These are phyloP conservation scores for Argyra leucocephala DNA, from an alignment of 2,888 invertebrate genomes.

Conservation along the genomic window DNA sequence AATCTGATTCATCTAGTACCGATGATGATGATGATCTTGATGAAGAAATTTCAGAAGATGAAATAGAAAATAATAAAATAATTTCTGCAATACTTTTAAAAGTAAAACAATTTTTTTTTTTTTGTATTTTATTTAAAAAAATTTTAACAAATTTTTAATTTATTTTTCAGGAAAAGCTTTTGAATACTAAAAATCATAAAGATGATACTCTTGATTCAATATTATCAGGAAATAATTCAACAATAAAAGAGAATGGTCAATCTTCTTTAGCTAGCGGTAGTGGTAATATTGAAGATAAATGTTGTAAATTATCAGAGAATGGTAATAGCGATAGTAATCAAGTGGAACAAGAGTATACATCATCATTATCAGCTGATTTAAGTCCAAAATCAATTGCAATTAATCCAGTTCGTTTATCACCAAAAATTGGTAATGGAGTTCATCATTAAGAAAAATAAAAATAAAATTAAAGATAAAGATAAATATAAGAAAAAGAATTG, in stretches of 20 bases:
- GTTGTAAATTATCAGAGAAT: too few species aligned
- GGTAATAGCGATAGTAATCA: too few species aligned
- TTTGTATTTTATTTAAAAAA: too few species aligned
- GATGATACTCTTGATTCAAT: neutral
- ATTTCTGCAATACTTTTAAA: neutral
- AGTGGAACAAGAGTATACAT: neutral
- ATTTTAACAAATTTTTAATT: too few species aligned
- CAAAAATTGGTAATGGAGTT: conserved; percentile 19
- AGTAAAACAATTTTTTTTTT: neutral
- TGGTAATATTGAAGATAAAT: neutral
- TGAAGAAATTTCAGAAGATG: neutral
- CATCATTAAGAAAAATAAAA: neutral
- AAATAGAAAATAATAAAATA: neutral
- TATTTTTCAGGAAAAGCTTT: too few species aligned
- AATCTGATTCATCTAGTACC: neutral
- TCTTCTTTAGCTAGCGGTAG: neutral
- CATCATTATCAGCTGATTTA: neutral
- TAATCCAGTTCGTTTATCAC: conserved; percentile 16
- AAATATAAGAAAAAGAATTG: too few species aligned
- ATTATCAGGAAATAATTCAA: neutral
- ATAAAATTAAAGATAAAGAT: too few species aligned
- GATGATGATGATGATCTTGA: neutral
- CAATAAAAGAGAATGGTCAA: neutral
- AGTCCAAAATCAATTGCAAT: conserved; percentile 16
- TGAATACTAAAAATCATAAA: neutral